Evolutionary conservation across 2,797 vertebrate species (phyloP).

Genomic region (Gymnocypris eckloni): DNA sequence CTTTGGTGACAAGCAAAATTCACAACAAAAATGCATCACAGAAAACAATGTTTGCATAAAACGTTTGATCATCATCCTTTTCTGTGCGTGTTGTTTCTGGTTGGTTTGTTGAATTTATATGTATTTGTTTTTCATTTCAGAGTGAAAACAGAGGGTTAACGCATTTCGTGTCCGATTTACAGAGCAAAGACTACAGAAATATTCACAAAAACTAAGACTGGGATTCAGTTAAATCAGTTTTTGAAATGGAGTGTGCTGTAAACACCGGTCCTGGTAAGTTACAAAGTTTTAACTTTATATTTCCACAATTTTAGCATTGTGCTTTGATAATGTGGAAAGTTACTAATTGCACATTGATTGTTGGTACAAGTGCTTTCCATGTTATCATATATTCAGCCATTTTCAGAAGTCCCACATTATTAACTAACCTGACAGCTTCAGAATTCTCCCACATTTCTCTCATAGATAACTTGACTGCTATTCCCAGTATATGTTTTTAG

Average conservation of each 20-base stretch:
- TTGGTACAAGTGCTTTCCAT: not conserved
- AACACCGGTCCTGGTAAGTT: constrained; percentile 72
- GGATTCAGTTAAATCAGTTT: constrained; percentile 33
- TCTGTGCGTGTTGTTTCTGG: not conserved
- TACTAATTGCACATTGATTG: not conserved
- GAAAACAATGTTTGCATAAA: not conserved
- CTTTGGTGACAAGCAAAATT: too few species aligned
- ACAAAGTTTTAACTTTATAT: not conserved
- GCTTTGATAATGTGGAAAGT: not conserved
- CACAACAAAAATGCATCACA: too few species aligned
- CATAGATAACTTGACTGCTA: not conserved
- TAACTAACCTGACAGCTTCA: not conserved
- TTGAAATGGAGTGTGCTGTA: constrained; percentile 83
- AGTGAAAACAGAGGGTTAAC: constrained; percentile 79
- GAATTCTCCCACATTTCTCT: not conserved
- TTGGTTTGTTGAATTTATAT: not conserved
- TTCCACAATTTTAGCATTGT: not conserved
- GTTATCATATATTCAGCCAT: not conserved
- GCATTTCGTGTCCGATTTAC: constrained; percentile 76
- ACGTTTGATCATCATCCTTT: not conserved
- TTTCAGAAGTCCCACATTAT: not conserved
- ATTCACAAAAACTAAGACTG: constrained; percentile 54
- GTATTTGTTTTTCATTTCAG: constrained; percentile 66
- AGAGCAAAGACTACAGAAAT: constrained; percentile 69
- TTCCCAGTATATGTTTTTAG: not conserved